Evolutionary conservation across 2,888 invertebrate genomes (phyloP).

Genomic region (Gymnosoma rotundatum): DNA sequence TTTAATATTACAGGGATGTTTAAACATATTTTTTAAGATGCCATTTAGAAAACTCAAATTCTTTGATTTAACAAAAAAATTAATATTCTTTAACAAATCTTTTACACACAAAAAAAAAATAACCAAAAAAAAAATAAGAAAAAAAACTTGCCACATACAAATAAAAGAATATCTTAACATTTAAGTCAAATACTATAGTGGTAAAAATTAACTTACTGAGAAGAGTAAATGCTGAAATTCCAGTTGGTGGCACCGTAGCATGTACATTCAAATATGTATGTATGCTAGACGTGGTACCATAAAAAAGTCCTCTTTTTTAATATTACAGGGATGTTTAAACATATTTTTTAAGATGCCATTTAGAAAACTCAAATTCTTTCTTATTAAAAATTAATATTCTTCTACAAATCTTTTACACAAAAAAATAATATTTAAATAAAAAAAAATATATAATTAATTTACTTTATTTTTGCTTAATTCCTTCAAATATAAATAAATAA

Average conservation of each 20-base stretch:
- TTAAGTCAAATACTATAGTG: too few relatives aligned
- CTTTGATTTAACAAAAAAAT: not conserved
- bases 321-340: not conserved
- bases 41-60: not conserved
- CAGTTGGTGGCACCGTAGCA: constrained; percentile 87
- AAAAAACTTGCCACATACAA: too few relatives aligned
- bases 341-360: not conserved
- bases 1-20: not conserved
- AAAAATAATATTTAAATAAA: too few relatives aligned
- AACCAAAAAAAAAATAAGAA: too few relatives aligned
- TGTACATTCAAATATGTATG: constrained; percentile 89
- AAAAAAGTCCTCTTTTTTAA: constrained; percentile 35
- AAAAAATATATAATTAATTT: too few relatives aligned
- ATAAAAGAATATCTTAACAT: too few relatives aligned
- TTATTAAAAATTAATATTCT: not conserved
- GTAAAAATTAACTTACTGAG: too few relatives aligned
- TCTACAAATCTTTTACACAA: too few relatives aligned
- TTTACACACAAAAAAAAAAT: too few relatives aligned
- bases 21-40: not conserved
- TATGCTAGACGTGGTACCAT: constrained; percentile 87
- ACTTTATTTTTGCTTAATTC: too few relatives aligned
- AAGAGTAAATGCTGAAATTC: constrained; percentile 80
- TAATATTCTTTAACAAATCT: too few relatives aligned
- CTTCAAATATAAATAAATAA: too few relatives aligned
- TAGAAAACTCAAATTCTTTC: not conserved